These are phyloP conservation scores for Pteromalus puparum DNA, from an alignment of 1,140 invertebrate genomes.

Conservation along the genomic window DNA sequence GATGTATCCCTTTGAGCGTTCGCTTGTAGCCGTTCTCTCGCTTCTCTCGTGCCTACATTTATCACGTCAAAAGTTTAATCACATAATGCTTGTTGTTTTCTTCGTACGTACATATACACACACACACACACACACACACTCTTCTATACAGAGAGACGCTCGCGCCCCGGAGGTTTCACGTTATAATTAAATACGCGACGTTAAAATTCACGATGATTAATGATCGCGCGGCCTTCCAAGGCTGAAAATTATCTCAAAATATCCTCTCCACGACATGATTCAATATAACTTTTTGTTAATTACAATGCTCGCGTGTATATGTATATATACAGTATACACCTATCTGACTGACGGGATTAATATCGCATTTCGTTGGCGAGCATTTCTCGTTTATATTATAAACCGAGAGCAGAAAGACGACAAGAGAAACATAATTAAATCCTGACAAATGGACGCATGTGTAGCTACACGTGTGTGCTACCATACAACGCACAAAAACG, in stretches of 20 bases:
- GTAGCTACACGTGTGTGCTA: background rate
- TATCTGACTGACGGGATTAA: background rate
- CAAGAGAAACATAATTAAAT: constrained; percentile 3
- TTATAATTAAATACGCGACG: background rate
- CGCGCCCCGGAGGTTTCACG: background rate
- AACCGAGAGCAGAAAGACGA: background rate
- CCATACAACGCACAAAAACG: background rate
- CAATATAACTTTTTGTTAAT: background rate
- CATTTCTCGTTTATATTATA: background rate
- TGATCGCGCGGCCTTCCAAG: background rate
- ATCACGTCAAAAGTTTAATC: constrained; percentile 16
- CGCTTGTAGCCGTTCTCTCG: background rate
- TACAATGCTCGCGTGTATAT: background rate
- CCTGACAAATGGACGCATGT: background rate
- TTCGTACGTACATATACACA: background rate
- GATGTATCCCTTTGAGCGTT: background rate
- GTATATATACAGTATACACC: background rate
- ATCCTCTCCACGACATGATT: background rate
- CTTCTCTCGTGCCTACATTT: background rate
- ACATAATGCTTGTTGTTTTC: background rate
- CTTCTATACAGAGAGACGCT: background rate
- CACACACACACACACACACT: background rate
- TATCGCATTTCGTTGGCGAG: background rate
- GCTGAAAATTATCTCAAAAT: background rate
- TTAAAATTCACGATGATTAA: background rate